Base-by-base conservation (phyloP, 1,140 invertebrate species). In the Diplogasteroides magnus region DNA sequence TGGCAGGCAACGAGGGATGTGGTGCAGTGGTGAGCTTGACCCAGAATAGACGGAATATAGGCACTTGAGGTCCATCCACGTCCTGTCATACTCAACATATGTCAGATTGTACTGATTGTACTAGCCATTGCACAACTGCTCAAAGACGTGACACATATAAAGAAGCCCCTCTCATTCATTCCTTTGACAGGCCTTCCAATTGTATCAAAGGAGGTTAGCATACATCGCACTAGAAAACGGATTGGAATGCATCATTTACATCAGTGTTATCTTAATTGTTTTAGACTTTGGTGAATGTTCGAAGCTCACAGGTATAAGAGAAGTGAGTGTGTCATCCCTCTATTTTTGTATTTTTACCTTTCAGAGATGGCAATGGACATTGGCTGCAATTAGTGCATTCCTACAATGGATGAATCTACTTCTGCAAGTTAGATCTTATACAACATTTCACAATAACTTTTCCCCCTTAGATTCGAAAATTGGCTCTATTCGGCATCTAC, bases 281-380 rank as follows among this genome's bases (percentile, higher is more conserved):
- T 80, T 84, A 61, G 85, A 85, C 74, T 84, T 86, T 69, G 78
- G 77, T n/a, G 67, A 77, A 0, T 86, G 85, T 74, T 83, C 84
- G 29, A 27, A 62, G 19, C 29, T 48, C 2, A 85, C 84, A 15
- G 85, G 84, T 19, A 82, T 81, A 68, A 77, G 85, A 79, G 64
- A 73, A 67, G 80, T 82, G 67, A 63, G 26, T 72, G 14, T 31
- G 14, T 13, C 15, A 26, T 55, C 70, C 32, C n/a, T 67, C 6
- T 28, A 68, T 55, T 59, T 71, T 57, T 57, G 64, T 31, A 25
- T 26, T 72, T 76, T 59, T 72, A 87, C 86, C 70, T 73, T n/a
- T n/a, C n/a, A n/a, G n/a, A n/a, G n/a, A 1, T 87, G 85, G 85
- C 86, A 87, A 75, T 87, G 86, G 86, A 77, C 85, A 55, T 31